phyloP scores from a whole-genome alignment of 2,888 invertebrate genomes.

The Diaprepes abbreviatus region DNA sequence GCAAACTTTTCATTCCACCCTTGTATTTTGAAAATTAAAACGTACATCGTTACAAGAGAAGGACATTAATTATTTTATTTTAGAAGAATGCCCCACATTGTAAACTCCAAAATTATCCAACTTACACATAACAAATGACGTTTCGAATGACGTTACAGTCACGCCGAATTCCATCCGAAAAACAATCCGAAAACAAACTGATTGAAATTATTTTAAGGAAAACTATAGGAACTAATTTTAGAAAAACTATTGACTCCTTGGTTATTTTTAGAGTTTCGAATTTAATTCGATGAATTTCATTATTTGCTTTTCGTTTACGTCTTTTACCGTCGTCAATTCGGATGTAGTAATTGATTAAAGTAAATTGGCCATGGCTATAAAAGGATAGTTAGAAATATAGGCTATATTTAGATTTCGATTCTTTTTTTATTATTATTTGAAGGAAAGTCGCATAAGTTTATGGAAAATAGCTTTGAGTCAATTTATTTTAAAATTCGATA shows the following conservation, averaged over 20 bases:
- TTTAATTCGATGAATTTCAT: conserved; percentile 19
- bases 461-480: too few species aligned
- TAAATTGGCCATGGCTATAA: not conserved
- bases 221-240: conserved; percentile 12
- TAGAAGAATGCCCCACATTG: not conserved
- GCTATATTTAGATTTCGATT: not conserved
- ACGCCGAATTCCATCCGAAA: conserved; percentile 4
- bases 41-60: too few species aligned
- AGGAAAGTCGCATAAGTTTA: too few species aligned
- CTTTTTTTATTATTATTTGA: too few species aligned
- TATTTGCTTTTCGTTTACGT: conserved; percentile 17
- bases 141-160: conserved; percentile 2
- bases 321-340: conserved; percentile 9
- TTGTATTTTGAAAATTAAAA: too few species aligned
- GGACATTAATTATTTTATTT: not conserved
- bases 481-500: too few species aligned
- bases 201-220: conserved; percentile 10
- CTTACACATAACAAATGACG: conserved; percentile 23
- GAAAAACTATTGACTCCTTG: conserved; percentile 15
- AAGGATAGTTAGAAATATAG: not conserved
- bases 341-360: not conserved
- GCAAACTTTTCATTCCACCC: too few species aligned
- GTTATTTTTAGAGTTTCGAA: conserved; percentile 14
- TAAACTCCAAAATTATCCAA: conserved; percentile 20
- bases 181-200: not conserved